Evolutionary conservation across 1,140 invertebrate genomes (phyloP).

Genomic region (Drosophila setifemur): DNA sequence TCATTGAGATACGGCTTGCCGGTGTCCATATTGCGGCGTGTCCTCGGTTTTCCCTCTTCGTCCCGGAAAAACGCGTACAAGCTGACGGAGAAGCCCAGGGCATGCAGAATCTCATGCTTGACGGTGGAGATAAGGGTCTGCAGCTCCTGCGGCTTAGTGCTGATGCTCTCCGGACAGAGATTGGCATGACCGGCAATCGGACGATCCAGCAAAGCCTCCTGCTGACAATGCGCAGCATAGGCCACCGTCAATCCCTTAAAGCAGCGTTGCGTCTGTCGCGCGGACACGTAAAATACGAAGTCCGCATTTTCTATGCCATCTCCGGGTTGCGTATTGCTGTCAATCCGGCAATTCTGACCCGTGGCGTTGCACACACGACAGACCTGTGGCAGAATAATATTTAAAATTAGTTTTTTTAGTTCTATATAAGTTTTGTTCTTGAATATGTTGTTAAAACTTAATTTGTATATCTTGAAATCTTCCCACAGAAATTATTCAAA

Average conservation of each 20-base stretch:
- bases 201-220: constrained; percentile 95
- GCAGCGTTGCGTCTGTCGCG: constrained; percentile 95
- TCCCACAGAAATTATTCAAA: no score
- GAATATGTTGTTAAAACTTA: no score
- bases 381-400: no score
- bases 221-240: constrained; percentile 99
- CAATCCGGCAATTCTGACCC: constrained; percentile 89
- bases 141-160: constrained; percentile 95
- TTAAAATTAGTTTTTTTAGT: background rate
- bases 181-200: constrained; percentile 99
- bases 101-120: constrained; percentile 99
- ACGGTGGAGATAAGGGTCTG: constrained; percentile 97
- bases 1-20: constrained; percentile 95
- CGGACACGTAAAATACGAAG: constrained; percentile 98
- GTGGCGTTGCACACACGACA: constrained; percentile 93
- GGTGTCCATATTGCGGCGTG: constrained; percentile 89
- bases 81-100: constrained; percentile 97
- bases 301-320: constrained; percentile 93
- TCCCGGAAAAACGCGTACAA: constrained; percentile 95
- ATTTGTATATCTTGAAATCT: background rate
- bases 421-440: background rate
- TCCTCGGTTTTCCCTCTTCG: constrained; percentile 92
- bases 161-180: constrained; percentile 97
- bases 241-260: constrained; percentile 94
- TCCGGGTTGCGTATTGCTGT: constrained; percentile 83